Percentiles rank a stretch among this genome's conserved stretches.
Evolutionary conservation across 2,113 vertebrate species (phyloP).

Genomic region (Carettochelys insculpta): DNA sequence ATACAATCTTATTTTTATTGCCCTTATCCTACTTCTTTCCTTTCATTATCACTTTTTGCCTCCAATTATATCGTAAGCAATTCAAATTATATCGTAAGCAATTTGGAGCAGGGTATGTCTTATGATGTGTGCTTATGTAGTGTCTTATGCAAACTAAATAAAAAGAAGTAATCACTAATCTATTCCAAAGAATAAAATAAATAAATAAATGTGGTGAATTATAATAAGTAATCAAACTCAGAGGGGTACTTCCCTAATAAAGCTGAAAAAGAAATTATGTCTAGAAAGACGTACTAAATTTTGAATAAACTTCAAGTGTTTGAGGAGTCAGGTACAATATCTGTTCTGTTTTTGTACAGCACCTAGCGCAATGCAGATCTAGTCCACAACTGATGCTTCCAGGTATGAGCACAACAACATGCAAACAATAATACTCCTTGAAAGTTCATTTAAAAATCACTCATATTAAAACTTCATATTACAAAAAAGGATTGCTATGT

Average conservation of each 20-base stretch:
- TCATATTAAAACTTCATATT: neutral
- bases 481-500: neutral
- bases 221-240: neutral
- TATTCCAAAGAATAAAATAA: neutral
- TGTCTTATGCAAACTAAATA: neutral
- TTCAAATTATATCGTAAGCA: neutral
- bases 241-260: neutral
- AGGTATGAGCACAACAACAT: neutral
- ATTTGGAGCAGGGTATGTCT: neutral
- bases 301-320: neutral
- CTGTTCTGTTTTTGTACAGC: neutral
- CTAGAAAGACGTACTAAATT: neutral
- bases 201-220: neutral
- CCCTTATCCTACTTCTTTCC: neutral
- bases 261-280: neutral
- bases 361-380: neutral
- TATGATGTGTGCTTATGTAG: neutral
- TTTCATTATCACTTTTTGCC: neutral
- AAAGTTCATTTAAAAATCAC: neutral
- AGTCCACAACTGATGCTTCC: neutral
- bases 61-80: neutral
- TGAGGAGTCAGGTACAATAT: neutral
- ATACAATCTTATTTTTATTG: neutral
- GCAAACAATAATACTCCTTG: neutral
- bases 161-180: fast-evolving